Evolutionary conservation across 2,888 invertebrate species (phyloP).

Genomic region (Leptura quadrifasciata): DNA sequence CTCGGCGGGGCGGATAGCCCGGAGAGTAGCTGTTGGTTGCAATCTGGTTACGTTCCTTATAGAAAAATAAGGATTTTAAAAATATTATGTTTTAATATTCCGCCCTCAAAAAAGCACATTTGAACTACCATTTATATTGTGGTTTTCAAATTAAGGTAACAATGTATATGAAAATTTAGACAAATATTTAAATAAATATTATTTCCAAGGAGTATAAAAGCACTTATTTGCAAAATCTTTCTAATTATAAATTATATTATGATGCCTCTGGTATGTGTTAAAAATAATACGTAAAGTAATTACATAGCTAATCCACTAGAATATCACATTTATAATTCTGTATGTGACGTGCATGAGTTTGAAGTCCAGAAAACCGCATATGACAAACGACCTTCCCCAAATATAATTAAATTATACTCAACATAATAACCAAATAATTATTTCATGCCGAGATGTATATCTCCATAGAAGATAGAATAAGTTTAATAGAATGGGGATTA

Average conservation of each 20-base stretch:
- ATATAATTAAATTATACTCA: constrained; percentile 6
- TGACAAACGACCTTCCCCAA: constrained; percentile 10
- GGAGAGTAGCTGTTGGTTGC: too few species aligned
- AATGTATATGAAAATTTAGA: too few species aligned
- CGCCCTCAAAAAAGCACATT: too few species aligned
- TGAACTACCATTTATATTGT: too few species aligned
- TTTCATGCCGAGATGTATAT: background rate
- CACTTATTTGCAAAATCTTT: too few species aligned
- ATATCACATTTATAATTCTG: constrained; percentile 7
- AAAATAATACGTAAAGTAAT: constrained; percentile 15
- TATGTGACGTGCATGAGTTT: constrained; percentile 11
- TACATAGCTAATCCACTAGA: constrained; percentile 14
- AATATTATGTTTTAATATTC: too few species aligned
- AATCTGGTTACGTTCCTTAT: too few species aligned
- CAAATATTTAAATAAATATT: too few species aligned
- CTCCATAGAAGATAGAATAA: background rate
- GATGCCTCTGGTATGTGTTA: background rate
- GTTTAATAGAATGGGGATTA: background rate
- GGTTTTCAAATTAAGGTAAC: too few species aligned
- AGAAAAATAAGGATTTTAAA: too few species aligned
- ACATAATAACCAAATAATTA: constrained; percentile 2
- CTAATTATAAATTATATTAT: background rate
- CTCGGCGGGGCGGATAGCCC: too few species aligned
- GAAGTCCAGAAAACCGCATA: constrained; percentile 25
- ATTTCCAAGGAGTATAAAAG: too few species aligned